Percentiles rank a stretch among this genome's conserved stretches.
phyloP scores from a whole-genome alignment of 2,888 invertebrate species.

The Helobdella robusta region DNA sequence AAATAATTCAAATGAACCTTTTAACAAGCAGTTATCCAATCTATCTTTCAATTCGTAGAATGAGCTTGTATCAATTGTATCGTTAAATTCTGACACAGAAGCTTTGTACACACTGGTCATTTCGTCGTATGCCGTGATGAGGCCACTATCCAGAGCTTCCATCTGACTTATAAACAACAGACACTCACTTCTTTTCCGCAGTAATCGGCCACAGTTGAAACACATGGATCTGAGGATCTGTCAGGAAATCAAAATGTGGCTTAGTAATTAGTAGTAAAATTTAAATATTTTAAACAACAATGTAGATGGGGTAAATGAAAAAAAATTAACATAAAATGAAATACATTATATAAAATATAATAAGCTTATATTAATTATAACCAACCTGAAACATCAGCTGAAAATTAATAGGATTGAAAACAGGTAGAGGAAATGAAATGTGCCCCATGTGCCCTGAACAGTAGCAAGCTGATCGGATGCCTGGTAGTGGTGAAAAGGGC shows the following conservation, averaged over 20 bases:
- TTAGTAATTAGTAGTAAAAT: background rate
- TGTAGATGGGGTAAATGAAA: background rate
- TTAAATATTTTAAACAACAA: background rate
- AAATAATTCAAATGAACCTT: background rate
- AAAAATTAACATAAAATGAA: background rate
- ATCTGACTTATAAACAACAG: conserved; percentile 62
- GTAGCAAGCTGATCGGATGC: conserved; percentile 52
- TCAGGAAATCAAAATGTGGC: conserved; percentile 9
- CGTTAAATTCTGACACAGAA: conserved; percentile 29
- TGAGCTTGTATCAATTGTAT: conserved; percentile 6
- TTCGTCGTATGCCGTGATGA: conserved; percentile 35
- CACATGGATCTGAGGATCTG: conserved; percentile 52
- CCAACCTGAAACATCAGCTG: conserved; percentile 60
- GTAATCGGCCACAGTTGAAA: conserved; percentile 49
- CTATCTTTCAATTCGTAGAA: background rate
- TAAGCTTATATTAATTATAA: background rate
- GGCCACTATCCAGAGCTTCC: conserved; percentile 58
- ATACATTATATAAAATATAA: background rate
- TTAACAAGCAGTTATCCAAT: conserved; percentile 16
- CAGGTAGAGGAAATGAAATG: conserved; percentile 75
- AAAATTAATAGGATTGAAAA: conserved; percentile 81
- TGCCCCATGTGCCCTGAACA: conserved; percentile 93
- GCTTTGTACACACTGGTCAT: conserved; percentile 35
- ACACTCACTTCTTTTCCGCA: conserved; percentile 32
- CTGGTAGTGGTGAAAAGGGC: conserved; percentile 16